These are phyloP conservation scores for Progne subis DNA, from an alignment of 2,113 vertebrate genomes.

Conservation along the genomic window DNA sequence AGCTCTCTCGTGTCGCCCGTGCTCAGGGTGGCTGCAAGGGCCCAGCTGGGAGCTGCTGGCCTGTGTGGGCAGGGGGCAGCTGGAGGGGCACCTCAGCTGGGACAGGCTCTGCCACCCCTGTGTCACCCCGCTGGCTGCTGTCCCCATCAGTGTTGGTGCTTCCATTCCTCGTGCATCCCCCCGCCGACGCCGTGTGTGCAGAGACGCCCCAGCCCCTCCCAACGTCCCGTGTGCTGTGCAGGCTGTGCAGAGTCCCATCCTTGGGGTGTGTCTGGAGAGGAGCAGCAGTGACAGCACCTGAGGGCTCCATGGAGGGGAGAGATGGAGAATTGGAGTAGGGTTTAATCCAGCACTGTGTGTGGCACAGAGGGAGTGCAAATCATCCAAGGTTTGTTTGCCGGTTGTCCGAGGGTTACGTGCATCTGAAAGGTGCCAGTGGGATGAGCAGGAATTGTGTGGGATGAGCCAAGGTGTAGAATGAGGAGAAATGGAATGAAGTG, in stretches of 20 bases:
- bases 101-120: neutral
- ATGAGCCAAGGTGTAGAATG: neutral
- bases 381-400: neutral
- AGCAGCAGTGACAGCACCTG: neutral
- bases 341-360: neutral
- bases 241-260: fast-evolving
- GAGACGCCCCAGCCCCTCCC: neutral
- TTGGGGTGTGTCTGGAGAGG: neutral
- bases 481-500: neutral
- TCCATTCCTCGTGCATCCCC: neutral
- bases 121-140: neutral
- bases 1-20: fast-evolving
- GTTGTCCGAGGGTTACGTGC: fast-evolving
- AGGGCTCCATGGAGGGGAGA: neutral
- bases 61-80: fast-evolving
- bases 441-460: neutral
- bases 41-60: neutral
- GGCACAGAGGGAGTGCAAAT: neutral
- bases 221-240: fast-evolving
- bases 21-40: neutral
- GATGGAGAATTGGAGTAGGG: neutral
- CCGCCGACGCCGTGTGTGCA: neutral
- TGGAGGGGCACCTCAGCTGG: neutral
- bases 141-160: neutral
- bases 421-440: neutral